phyloP scores from a whole-genome alignment of 2,113 vertebrate species.

The Calyptommatus sinebrachiatus region DNA sequence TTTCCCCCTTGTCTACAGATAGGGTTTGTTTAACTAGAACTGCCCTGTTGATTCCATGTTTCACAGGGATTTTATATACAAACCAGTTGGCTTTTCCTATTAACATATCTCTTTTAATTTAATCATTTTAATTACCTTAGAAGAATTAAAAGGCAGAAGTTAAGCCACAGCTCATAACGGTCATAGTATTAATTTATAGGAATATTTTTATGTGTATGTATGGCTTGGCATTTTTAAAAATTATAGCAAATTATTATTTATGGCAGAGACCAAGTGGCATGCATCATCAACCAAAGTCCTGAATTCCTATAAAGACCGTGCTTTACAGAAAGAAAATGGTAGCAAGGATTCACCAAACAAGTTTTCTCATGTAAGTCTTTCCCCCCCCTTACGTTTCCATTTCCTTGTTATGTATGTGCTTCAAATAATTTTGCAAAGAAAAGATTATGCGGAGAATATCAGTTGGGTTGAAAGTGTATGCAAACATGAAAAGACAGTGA shows the following conservation, averaged over 20 bases:
- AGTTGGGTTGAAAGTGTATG: not conserved
- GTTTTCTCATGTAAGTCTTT: slow-evolving; percentile 85
- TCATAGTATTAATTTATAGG: slow-evolving; percentile 10
- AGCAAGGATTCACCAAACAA: slow-evolving; percentile 91
- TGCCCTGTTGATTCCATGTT: not conserved
- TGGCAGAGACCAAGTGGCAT: slow-evolving; percentile 91
- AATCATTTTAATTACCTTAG: not conserved
- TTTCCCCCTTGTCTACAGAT: not conserved
- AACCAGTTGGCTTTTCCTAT: not conserved
- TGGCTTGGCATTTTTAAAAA: slow-evolving; percentile 22
- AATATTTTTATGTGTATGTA: slow-evolving; percentile 29
- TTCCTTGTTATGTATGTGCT: no score
- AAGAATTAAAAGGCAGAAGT: not conserved
- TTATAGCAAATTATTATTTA: slow-evolving; percentile 51
- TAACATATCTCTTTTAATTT: slow-evolving; percentile 2
- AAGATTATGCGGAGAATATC: not conserved
- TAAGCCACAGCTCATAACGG: not conserved
- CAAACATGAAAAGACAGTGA: no score
- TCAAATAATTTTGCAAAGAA: not conserved
- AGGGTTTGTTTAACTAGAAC: not conserved
- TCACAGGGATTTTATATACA: not conserved
- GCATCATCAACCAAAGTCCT: slow-evolving; percentile 87
- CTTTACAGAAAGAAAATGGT: slow-evolving; percentile 79
- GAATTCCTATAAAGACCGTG: slow-evolving; percentile 87
- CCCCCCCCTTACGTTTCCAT: slow-evolving; percentile 37